phyloP scores from a whole-genome alignment of 2,888 invertebrate genomes.

The Paralinhomoeus sp. region DNA sequence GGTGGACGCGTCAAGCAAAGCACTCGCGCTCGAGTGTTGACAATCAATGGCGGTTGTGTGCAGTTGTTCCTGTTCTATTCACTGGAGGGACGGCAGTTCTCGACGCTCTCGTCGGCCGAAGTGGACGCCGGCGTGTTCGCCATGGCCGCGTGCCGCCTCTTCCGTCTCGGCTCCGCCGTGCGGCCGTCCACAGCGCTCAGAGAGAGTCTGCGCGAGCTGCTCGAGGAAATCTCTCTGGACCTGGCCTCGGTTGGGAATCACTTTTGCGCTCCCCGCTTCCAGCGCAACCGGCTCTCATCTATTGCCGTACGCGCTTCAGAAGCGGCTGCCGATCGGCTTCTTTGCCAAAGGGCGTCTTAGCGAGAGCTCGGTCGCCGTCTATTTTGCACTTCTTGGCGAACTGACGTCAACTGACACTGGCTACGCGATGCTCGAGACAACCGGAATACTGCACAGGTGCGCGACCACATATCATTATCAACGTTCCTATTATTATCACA shows the following conservation, averaged over 20 bases:
- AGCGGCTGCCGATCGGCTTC: neutral
- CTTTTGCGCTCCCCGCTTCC: neutral
- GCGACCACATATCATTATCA: too few relatives aligned
- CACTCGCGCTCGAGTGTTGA: too few relatives aligned
- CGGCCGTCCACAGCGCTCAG: neutral
- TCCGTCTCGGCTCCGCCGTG: neutral
- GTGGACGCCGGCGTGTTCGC: neutral
- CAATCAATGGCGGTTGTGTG: too few relatives aligned
- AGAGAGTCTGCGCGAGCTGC: neutral
- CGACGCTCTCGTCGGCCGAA: too few relatives aligned
- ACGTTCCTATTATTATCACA: too few relatives aligned
- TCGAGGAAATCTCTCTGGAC: neutral
- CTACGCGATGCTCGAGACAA: neutral
- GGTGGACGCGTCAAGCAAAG: too few relatives aligned
- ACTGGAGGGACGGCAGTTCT: too few relatives aligned
- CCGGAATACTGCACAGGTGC: neutral
- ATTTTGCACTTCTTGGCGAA: neutral
- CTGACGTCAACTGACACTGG: neutral
- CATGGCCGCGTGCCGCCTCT: neutral
- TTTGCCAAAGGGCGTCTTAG: neutral
- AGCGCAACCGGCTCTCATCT: too few relatives aligned
- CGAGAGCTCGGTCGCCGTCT: neutral
- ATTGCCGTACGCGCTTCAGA: too few relatives aligned
- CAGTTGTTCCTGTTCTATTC: too few relatives aligned
- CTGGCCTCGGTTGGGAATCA: neutral